Evolutionary conservation across 2,113 vertebrate genomes (phyloP).

Genomic region (Hippocampus comes): DNA sequence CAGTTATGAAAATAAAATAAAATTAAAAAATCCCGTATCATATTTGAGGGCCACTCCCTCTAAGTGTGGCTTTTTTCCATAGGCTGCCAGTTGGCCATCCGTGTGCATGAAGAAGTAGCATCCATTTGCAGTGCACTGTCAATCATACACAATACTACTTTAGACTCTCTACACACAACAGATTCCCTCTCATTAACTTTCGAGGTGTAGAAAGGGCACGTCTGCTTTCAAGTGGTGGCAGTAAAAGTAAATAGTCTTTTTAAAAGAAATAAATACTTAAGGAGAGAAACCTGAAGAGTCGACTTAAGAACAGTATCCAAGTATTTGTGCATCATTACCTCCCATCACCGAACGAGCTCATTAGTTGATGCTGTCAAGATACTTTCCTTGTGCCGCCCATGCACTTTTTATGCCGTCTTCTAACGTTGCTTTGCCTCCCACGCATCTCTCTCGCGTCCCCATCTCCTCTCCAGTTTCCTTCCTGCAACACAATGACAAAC

Average conservation of each 20-base stretch:
- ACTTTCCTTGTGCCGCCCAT: neutral
- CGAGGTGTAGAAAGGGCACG: too few species aligned
- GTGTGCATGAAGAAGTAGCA: too few species aligned
- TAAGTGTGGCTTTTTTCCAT: too few species aligned
- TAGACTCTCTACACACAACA: too few species aligned
- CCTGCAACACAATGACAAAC: neutral
- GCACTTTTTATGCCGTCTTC: constrained; percentile 2
- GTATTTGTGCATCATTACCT: neutral
- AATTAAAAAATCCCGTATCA: too few species aligned
- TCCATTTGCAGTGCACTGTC: too few species aligned
- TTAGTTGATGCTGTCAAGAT: constrained; percentile 2
- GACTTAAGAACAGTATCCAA: neutral
- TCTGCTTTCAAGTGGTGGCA: too few species aligned
- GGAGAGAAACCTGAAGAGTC: neutral
- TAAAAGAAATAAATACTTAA: constrained; percentile 22
- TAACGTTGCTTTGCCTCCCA: neutral
- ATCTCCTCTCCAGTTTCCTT: neutral
- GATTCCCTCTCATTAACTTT: too few species aligned
- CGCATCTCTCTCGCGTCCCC: neutral
- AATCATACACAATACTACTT: too few species aligned
- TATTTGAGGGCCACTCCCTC: too few species aligned
- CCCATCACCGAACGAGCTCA: neutral
- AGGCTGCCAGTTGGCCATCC: too few species aligned
- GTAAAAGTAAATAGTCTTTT: neutral
- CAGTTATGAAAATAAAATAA: too few species aligned